These are phyloP conservation scores for Gymnogyps californianus DNA, from an alignment of 2,113 vertebrate species.

Conservation along the genomic window DNA sequence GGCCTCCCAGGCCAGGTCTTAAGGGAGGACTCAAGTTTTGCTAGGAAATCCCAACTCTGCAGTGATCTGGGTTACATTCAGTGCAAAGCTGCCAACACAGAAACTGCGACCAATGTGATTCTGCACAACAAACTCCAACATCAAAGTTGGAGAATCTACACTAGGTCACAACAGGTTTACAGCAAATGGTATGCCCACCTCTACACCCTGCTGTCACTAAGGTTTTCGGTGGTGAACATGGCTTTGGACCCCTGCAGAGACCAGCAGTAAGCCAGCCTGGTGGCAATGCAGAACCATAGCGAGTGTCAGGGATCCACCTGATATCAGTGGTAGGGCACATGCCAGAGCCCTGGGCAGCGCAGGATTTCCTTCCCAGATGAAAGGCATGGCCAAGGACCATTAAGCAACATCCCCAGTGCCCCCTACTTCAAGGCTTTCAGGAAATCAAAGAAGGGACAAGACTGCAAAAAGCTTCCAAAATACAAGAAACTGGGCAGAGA, in stretches of 20 bases:
- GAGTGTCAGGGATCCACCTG: neutral
- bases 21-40: neutral
- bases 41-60: neutral
- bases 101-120: neutral
- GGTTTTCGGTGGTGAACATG: neutral
- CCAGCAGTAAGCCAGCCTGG: neutral
- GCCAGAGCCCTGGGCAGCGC: neutral
- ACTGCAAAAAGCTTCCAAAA: neutral
- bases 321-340: fast-evolving
- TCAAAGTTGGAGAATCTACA: neutral
- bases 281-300: fast-evolving
- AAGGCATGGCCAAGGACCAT: neutral
- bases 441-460: neutral
- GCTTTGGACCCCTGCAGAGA: neutral
- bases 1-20: neutral
- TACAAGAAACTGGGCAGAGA: neutral
- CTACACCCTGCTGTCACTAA: neutral
- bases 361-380: neutral
- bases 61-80: neutral
- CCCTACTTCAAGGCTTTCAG: neutral
- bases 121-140: neutral
- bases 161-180: neutral
- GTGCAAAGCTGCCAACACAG: neutral
- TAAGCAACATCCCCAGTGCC: neutral
- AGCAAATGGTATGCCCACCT: no score